phyloP scores from a whole-genome alignment of 2,113 vertebrate species.

The Campylorhamphus procurvoides region DNA sequence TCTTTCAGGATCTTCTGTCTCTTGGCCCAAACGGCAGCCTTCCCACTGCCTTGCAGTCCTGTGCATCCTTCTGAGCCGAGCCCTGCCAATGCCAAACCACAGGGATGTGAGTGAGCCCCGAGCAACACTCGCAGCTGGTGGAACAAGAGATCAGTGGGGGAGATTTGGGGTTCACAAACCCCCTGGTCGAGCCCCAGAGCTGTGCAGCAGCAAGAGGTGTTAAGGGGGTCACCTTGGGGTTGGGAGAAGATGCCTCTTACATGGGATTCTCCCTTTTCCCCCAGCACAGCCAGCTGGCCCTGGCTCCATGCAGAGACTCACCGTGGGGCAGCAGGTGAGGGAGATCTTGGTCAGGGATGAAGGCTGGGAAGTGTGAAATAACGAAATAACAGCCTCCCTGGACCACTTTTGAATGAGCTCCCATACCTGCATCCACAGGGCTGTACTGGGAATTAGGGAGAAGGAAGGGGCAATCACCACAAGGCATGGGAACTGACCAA shows the following conservation, averaged over 20 bases:
- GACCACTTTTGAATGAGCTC: not conserved
- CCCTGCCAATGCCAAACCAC: not conserved
- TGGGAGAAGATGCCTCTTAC: not conserved
- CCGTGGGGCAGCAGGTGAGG: not conserved
- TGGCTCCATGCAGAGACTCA: accelerated
- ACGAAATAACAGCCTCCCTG: not conserved
- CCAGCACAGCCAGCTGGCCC: not conserved
- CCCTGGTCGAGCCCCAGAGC: not conserved
- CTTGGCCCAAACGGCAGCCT: not conserved
- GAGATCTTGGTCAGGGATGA: not conserved
- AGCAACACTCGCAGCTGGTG: not conserved
- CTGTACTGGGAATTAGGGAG: not conserved
- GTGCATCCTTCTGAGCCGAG: conserved; percentile 29
- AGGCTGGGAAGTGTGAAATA: not conserved
- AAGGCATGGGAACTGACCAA: not conserved
- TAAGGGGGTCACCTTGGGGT: not conserved
- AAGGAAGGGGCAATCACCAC: not conserved
- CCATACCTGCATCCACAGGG: not conserved
- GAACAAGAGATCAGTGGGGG: not conserved
- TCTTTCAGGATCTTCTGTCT: conserved; percentile 51
- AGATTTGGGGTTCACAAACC: not conserved
- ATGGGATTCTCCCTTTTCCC: not conserved
- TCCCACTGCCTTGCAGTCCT: not conserved
- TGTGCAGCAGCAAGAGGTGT: not conserved
- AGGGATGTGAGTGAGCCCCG: not conserved